Conservation (phyloP, 2,888 invertebrate species). For the Brachynemurus nebulosus region DNA sequence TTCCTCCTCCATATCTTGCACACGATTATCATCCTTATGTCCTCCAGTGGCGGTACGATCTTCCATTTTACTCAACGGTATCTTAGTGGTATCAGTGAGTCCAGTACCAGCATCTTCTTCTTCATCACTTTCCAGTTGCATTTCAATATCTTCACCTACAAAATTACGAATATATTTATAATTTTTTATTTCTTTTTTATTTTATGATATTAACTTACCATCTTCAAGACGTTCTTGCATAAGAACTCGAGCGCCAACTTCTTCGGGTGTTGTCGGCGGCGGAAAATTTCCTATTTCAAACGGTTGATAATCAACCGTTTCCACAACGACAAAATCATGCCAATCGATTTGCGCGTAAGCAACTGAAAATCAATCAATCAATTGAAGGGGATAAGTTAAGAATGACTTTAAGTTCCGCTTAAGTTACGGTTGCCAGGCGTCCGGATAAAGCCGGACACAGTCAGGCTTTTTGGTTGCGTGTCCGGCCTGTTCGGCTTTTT, state of each 20-base stretch:
- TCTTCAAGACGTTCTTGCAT: constrained; percentile 75
- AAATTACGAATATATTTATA: too few relatives aligned
- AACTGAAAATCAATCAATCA: constrained; percentile 31
- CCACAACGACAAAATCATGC: constrained; percentile 99
- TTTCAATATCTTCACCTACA: constrained; percentile 76
- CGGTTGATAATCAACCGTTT: constrained; percentile 97
- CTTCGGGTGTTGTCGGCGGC: constrained; percentile 92
- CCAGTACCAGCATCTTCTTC: constrained; percentile 29
- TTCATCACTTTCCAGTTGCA: constrained; percentile 80
- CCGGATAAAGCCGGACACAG: too few relatives aligned
- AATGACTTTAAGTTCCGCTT: too few relatives aligned
- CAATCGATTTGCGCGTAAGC: constrained; percentile 98
- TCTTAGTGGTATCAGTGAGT: constrained; percentile 32
- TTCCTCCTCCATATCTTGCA: constrained; percentile 89
- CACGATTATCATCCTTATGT: constrained; percentile 40
- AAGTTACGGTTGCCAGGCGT: too few relatives aligned
- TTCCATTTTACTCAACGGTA: constrained; percentile 52
- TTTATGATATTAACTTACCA: constrained; percentile 38
- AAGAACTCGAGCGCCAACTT: constrained; percentile 88
- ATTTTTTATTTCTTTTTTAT: too few relatives aligned
- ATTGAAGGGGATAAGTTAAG: too few relatives aligned
- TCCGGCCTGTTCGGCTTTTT: too few relatives aligned
- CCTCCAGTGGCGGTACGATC: constrained; percentile 39
- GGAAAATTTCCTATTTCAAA: constrained; percentile 94
- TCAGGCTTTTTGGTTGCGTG: too few relatives aligned